These are phyloP conservation scores for Casuarius casuarius DNA, from an alignment of 2,113 vertebrate genomes.

Conservation along the genomic window DNA sequence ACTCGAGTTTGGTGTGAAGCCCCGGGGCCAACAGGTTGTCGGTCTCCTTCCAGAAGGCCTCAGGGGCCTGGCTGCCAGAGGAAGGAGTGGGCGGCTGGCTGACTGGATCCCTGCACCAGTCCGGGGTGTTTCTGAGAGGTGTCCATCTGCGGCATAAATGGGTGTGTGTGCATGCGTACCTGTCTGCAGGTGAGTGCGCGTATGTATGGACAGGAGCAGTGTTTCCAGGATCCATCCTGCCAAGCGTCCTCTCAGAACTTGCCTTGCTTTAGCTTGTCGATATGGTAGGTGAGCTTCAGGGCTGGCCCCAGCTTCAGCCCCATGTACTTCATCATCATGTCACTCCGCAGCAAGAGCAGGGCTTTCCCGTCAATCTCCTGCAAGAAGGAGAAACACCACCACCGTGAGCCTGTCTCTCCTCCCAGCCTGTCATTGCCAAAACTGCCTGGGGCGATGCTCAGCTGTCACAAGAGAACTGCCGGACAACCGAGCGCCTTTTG, in stretches of 20 bases:
- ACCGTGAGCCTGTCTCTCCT: neutral
- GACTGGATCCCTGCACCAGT: neutral
- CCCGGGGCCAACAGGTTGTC: neutral
- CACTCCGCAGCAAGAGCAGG: constrained; percentile 88
- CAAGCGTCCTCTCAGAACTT: constrained; percentile 79
- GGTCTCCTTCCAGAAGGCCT: neutral
- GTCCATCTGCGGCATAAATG: neutral
- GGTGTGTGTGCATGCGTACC: constrained; percentile 31
- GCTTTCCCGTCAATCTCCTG: constrained; percentile 95
- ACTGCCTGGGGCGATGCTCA: neutral
- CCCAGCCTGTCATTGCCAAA: neutral
- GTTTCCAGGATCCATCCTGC: neutral
- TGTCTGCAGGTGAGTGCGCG: neutral
- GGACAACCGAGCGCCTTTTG: neutral
- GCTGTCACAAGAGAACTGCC: too few species aligned
- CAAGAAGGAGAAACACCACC: neutral
- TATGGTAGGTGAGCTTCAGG: constrained; percentile 96
- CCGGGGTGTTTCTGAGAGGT: neutral
- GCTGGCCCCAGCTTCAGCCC: constrained; percentile 96
- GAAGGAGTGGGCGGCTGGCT: rapidly evolving
- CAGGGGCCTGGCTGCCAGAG: neutral
- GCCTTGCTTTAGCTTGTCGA: constrained; percentile 94
- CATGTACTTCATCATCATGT: constrained; percentile 99
- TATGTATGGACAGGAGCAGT: neutral
- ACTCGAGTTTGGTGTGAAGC: neutral